Conservation (phyloP, 2,888 invertebrate species). For the Terebella lapidaria region DNA sequence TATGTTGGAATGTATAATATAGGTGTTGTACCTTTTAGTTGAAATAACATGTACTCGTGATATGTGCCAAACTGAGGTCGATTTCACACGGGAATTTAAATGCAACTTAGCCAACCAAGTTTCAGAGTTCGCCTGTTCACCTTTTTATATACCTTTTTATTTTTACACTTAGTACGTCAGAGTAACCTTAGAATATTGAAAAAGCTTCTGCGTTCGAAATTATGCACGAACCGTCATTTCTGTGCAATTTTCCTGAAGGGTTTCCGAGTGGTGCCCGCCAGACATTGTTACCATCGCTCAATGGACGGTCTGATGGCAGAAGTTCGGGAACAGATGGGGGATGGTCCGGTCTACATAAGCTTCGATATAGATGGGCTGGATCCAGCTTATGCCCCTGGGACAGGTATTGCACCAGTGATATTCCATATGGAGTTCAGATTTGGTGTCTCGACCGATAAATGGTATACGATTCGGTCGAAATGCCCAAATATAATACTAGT, state of each 20-base stretch:
- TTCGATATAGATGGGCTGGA: conserved; percentile 54
- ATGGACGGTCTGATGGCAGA: conserved; percentile 48
- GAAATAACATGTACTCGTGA: too few species aligned
- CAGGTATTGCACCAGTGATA: conserved; percentile 36
- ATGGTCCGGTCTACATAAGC: conserved; percentile 48
- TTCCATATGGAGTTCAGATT: not conserved
- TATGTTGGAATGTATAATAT: not conserved
- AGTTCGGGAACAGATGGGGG: conserved; percentile 40
- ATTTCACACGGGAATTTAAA: conserved; percentile 3
- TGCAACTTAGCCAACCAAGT: too few species aligned
- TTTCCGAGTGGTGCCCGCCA: conserved; percentile 42
- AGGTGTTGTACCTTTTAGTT: not conserved
- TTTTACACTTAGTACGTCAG: too few species aligned
- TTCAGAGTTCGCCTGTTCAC: too few species aligned
- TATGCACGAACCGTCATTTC: too few species aligned
- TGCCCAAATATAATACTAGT: too few species aligned
- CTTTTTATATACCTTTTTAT: too few species aligned
- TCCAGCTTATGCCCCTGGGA: conserved; percentile 51
- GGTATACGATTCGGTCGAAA: too few species aligned
- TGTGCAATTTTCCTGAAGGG: conserved; percentile 40
- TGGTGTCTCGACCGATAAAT: too few species aligned
- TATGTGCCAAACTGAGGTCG: too few species aligned
- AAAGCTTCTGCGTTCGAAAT: too few species aligned
- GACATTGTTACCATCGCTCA: conserved; percentile 51
- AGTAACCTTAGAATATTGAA: too few species aligned